Conservation (phyloP, 2,888 invertebrate genomes). For the Thelaira solivaga region DNA sequence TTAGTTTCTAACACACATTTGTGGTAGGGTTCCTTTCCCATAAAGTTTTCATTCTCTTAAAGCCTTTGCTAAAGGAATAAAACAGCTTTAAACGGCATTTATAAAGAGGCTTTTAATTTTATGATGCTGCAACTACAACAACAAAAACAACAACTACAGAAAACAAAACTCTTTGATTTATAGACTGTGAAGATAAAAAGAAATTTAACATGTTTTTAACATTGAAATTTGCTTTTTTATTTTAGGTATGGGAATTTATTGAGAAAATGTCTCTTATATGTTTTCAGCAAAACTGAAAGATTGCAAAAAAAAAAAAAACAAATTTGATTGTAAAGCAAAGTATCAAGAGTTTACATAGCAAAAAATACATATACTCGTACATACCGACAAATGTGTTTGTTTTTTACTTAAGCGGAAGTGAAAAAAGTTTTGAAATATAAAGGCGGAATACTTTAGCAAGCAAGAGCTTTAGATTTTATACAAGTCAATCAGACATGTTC, state of each 20-base stretch:
- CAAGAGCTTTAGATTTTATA: too few relatives aligned
- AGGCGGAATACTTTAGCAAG: too few relatives aligned
- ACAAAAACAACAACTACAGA: too few relatives aligned
- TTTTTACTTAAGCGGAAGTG: too few relatives aligned
- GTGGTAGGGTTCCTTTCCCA: too few relatives aligned
- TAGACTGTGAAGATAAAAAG: constrained; percentile 53
- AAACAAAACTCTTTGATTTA: constrained; percentile 52
- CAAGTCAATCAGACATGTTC: too few relatives aligned
- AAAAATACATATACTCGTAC: too few relatives aligned
- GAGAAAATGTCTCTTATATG: constrained; percentile 27
- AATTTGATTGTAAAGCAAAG: constrained; percentile 18
- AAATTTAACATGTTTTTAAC: constrained; percentile 56
- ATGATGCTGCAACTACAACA: neutral
- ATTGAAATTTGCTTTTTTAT: constrained; percentile 42
- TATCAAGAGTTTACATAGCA: neutral
- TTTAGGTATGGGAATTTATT: constrained; percentile 43
- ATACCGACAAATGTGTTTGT: constrained; percentile 12
- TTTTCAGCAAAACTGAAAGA: constrained; percentile 13
- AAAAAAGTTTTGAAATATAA: too few relatives aligned
- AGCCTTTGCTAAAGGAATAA: neutral
- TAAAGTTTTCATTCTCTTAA: constrained; percentile 6
- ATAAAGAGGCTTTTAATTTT: constrained; percentile 28
- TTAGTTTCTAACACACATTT: too few relatives aligned
- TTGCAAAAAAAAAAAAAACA: constrained; percentile 6
- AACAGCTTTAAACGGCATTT: constrained; percentile 3